Evolutionary conservation across 2,888 invertebrate species (phyloP), one percentile per base, ranked within the genome.

Genomic region (Callimorpha dominula): DNA sequence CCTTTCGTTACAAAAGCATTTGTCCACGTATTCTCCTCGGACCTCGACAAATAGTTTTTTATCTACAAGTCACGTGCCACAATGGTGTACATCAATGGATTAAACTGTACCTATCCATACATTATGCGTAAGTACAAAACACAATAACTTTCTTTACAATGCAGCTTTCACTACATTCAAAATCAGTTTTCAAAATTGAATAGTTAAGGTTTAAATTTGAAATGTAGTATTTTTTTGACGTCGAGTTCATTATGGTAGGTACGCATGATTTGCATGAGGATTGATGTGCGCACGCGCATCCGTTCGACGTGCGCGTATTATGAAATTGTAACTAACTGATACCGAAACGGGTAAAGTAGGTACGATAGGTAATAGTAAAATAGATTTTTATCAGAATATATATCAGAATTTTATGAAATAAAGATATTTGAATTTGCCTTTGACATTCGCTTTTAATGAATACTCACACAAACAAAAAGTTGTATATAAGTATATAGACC

Each of bases 91-190:
- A 88, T 88, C 87, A 89, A 90, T 91, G 87, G 88, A 90, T 91
- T 90, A 90, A 89, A 91, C 87, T 87, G 91, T 89, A 90, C 87
- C 82, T 76, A 74, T 78, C 82, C 82, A 82, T 76, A 76, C 77
- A 78, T 79, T 76, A 78, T 11, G 70, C 76, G 66, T 73, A 79
- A 78, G 78, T 72, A 77, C 81, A 74, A 81, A 77, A 80, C 74
- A 86, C 86, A 85, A 89, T 90, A 88, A 91, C 93, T 94, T 94
- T 94, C 93, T 91, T 92, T 83, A 83, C 81, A 84, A 82, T 75
- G 79, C 80, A 78, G 87, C 92, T 94, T 93, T 93, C 92, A 86
- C 90, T 86, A 75, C 77, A 81, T 65, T 71, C 68, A 68, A 92
- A 87, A 87, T 79, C 72, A 68, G 70, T 71, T 75, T 76, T 72